Conservation (phyloP, 2,113 vertebrate genomes). For the Phaetusa simplex region DNA sequence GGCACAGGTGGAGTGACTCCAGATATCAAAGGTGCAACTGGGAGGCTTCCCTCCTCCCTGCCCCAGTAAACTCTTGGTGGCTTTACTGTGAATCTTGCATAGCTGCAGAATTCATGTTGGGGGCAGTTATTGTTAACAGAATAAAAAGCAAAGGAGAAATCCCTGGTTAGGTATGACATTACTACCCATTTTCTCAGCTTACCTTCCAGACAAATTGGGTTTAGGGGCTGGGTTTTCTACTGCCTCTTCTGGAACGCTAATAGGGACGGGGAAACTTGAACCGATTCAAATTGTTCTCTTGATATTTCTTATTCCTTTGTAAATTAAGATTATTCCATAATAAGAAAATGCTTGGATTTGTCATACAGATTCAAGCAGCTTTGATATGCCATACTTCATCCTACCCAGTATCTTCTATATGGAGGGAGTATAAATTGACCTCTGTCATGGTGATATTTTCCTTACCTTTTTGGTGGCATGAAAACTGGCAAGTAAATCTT, state of each 20-base stretch:
- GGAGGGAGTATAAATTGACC: background rate
- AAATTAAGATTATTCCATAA: background rate
- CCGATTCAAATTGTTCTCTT: background rate
- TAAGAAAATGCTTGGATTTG: background rate
- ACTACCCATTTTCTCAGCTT: background rate
- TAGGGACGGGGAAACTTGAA: background rate
- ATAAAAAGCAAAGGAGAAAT: background rate
- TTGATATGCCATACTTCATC: background rate
- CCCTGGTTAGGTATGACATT: background rate
- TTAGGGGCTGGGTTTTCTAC: background rate
- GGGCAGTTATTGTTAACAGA: background rate
- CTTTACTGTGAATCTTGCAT: background rate
- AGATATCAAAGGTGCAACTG: background rate
- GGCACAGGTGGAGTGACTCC: background rate
- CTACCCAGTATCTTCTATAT: background rate
- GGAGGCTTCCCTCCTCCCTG: background rate
- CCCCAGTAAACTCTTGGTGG: background rate
- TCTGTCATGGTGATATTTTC: background rate
- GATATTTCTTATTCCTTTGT: background rate
- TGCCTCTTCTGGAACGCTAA: background rate
- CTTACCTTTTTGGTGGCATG: background rate
- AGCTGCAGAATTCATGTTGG: background rate
- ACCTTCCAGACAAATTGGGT: background rate
- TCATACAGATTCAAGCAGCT: background rate
- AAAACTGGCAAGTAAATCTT: background rate